Conservation (phyloP, 2,888 invertebrate species). For the Diploptera punctata region DNA sequence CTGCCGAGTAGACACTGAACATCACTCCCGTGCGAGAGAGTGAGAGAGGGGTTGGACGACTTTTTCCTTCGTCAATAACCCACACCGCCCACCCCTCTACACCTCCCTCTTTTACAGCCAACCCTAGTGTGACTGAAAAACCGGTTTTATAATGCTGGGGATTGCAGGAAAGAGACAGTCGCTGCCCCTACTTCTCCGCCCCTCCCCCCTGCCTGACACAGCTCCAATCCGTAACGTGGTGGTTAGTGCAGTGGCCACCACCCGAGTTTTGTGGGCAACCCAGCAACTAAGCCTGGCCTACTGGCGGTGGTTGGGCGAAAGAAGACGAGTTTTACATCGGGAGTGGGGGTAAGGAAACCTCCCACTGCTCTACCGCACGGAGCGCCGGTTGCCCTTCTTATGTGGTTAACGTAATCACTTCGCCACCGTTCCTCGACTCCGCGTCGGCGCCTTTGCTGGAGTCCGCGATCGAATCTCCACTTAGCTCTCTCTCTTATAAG, state of each 20-base stretch:
- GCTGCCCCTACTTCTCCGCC: slow-evolving; percentile 40
- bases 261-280: slow-evolving; percentile 49
- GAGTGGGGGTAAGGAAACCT: slow-evolving; percentile 20
- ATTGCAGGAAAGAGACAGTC: slow-evolving; percentile 36
- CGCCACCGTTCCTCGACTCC: too few species aligned
- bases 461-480: too few species aligned
- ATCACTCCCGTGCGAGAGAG: background rate
- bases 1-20: background rate
- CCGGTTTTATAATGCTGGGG: slow-evolving; percentile 44
- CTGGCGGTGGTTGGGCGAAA: slow-evolving; percentile 40
- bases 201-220: slow-evolving; percentile 41
- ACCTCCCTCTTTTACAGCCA: slow-evolving; percentile 30
- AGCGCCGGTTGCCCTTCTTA: background rate
- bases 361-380: background rate
- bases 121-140: slow-evolving; percentile 42
- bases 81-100: slow-evolving; percentile 34
- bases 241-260: slow-evolving; percentile 48
- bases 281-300: slow-evolving; percentile 47
- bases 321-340: slow-evolving; percentile 32
- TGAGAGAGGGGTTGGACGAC: slow-evolving; percentile 11
- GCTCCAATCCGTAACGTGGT: slow-evolving; percentile 43
- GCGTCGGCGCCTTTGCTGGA: too few species aligned
- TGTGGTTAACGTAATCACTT: too few species aligned
- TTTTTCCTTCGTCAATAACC: slow-evolving; percentile 42
- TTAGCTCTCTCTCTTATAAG: too few species aligned